These are phyloP conservation scores for Echiichthys vipera DNA, from an alignment of 2,797 vertebrate species.

Conservation along the genomic window DNA sequence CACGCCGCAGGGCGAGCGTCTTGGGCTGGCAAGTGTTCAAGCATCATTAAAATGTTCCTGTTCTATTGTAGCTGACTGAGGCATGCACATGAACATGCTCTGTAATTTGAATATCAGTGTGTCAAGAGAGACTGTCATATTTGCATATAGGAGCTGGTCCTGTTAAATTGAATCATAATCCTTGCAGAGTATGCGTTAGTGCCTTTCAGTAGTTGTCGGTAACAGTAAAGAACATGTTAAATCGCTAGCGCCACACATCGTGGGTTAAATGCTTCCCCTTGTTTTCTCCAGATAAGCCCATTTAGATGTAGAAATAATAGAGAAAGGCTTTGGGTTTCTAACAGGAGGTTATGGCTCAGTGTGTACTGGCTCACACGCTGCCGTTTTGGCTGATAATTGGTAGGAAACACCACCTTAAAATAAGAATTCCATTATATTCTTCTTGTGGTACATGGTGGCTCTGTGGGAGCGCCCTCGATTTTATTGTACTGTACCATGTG, in stretches of 20 bases:
- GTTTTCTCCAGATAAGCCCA: no score
- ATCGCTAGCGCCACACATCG: background rate
- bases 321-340: background rate
- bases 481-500: no score
- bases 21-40: background rate
- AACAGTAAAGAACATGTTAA: background rate
- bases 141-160: background rate
- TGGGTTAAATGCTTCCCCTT: no score
- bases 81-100: no score
- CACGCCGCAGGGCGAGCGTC: background rate
- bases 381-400: background rate
- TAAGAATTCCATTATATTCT: no score
- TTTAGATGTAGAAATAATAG: no score
- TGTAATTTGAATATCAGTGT: background rate
- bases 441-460: no score
- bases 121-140: background rate
- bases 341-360: background rate
- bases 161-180: background rate
- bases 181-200: background rate
- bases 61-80: no score
- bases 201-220: background rate
- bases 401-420: background rate
- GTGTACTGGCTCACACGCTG: background rate
- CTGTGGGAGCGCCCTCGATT: no score
- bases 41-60: no score